These are phyloP conservation scores for Heliothis subflexa DNA, from an alignment of 1,140 invertebrate species.

Conservation along the genomic window DNA sequence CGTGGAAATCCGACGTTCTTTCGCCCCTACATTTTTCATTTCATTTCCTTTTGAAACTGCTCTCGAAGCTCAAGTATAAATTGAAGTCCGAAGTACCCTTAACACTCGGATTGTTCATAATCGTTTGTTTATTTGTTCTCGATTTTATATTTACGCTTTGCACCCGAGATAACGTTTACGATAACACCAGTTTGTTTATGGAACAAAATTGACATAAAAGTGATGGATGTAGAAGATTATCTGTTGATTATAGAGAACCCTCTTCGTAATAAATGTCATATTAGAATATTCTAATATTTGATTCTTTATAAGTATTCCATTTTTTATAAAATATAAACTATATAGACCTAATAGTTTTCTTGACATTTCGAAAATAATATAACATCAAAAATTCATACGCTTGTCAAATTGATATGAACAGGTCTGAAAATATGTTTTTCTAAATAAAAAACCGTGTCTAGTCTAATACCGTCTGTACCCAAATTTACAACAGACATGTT, in stretches of 20 bases:
- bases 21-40: constrained; percentile 33
- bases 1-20: neutral
- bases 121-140: neutral
- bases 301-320: neutral
- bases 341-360: too few relatives aligned
- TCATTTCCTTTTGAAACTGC: constrained; percentile 11
- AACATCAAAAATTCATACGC: neutral
- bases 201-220: neutral
- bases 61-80: neutral
- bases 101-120: neutral
- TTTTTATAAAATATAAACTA: neutral
- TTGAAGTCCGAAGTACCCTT: constrained; percentile 1
- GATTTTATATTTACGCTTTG: neutral
- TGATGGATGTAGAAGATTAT: neutral
- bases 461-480: neutral
- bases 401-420: neutral
- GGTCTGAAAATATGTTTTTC: neutral
- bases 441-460: neutral
- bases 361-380: neutral
- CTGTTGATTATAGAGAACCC: neutral
- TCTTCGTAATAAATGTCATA: neutral
- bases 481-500: neutral
- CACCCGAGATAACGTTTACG: neutral
- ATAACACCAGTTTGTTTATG: neutral
- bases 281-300: neutral